Percentiles rank a stretch among this genome's conserved stretches.
These are phyloP conservation scores for Cygnus olor DNA, from an alignment of 2,797 vertebrate species.

Conservation along the genomic window DNA sequence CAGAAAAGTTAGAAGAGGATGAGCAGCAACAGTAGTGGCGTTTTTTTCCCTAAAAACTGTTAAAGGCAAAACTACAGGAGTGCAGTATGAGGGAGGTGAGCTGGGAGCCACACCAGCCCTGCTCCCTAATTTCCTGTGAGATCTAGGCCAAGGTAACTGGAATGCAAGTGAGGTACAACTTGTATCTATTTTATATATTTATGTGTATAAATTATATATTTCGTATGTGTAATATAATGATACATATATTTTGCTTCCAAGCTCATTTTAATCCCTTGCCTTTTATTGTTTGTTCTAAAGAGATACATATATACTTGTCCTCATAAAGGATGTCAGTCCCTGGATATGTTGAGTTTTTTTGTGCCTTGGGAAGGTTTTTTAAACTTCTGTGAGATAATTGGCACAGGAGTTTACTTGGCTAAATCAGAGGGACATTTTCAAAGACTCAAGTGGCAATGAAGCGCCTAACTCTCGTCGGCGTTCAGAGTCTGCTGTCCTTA, in stretches of 20 bases:
- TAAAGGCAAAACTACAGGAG: not conserved
- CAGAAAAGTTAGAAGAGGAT: not conserved
- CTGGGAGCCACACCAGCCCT: not conserved
- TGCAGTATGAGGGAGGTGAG: not conserved
- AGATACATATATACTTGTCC: not conserved
- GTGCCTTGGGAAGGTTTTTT: not conserved
- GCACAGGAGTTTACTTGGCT: conserved; percentile 11
- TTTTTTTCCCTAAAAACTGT: not conserved
- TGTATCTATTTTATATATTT: not conserved
- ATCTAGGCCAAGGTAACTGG: not conserved
- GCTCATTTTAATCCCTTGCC: not conserved
- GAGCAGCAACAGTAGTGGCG: not conserved
- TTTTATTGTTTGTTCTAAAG: not conserved
- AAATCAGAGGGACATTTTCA: conserved; percentile 30
- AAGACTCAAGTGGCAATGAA: conserved; percentile 16
- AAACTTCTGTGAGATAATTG: conserved; percentile 14
- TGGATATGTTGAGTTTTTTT: not conserved
- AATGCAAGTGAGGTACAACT: not conserved
- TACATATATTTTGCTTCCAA: not conserved
- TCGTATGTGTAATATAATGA: not conserved
- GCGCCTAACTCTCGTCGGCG: not conserved
- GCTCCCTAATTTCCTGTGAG: not conserved
- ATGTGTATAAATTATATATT: not conserved
- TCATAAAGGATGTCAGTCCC: not conserved
- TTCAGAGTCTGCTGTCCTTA: conserved; percentile 1